phyloP scores from a whole-genome alignment of 2,888 invertebrate species.

The Erannis defoliaria region DNA sequence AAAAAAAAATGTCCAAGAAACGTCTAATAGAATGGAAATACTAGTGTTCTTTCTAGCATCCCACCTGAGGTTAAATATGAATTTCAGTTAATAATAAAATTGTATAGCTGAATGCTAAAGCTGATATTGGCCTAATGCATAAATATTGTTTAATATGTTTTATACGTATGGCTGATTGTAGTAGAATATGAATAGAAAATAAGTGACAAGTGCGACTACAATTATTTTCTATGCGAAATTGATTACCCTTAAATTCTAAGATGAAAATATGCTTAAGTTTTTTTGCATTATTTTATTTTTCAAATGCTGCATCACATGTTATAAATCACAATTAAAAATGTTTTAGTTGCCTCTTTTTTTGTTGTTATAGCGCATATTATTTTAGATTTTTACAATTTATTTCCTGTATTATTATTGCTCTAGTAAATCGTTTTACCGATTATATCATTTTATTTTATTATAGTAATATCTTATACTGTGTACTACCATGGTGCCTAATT shows the following conservation, averaged over 20 bases:
- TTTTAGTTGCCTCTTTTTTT: slow-evolving; percentile 7
- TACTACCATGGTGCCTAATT: slow-evolving; percentile 31
- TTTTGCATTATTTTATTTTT: slow-evolving; percentile 2
- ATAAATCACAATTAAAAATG: slow-evolving; percentile 26
- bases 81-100: too few species aligned
- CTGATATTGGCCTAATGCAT: slow-evolving; percentile 49
- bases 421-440: slow-evolving; percentile 3
- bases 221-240: slow-evolving; percentile 5
- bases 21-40: not conserved
- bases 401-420: slow-evolving; percentile 6
- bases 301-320: slow-evolving; percentile 16
- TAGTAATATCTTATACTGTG: slow-evolving; percentile 22
- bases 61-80: slow-evolving; percentile 52
- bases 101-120: slow-evolving; percentile 30
- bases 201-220: slow-evolving; percentile 19
- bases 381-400: slow-evolving; percentile 19
- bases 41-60: slow-evolving; percentile 41
- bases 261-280: slow-evolving; percentile 2
- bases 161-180: slow-evolving; percentile 45
- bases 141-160: slow-evolving; percentile 50
- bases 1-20: not conserved
- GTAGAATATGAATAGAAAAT: slow-evolving; percentile 28
- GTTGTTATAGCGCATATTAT: slow-evolving; percentile 7
- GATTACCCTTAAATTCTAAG: slow-evolving; percentile 2
- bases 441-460: slow-evolving; percentile 18